Conservation (phyloP, 2,113 vertebrate species). For the Xiphophorus couchianus region DNA sequence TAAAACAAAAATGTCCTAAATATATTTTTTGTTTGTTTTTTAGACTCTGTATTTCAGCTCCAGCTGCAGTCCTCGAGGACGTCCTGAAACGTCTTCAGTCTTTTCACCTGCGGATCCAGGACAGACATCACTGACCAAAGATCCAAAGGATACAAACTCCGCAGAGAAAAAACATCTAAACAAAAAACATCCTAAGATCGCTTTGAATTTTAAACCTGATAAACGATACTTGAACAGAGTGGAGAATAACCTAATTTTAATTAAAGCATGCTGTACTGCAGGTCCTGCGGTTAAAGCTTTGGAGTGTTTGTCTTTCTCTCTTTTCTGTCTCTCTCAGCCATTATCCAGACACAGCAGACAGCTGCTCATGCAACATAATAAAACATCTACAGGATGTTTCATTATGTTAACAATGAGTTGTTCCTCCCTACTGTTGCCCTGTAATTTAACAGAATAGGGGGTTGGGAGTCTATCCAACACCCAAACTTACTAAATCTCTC, state of each 20-base stretch:
- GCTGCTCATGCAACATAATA: too few relatives aligned
- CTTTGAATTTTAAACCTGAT: background rate
- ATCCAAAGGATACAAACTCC: background rate
- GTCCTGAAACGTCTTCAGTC: conserved; percentile 46
- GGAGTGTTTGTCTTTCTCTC: too few relatives aligned
- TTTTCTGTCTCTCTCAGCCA: too few relatives aligned
- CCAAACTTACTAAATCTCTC: too few relatives aligned
- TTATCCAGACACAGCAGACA: too few relatives aligned
- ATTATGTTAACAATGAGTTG: too few relatives aligned
- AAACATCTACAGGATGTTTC: too few relatives aligned
- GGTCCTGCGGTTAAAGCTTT: too few relatives aligned
- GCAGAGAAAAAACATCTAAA: background rate
- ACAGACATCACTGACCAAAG: background rate
- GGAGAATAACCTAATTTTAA: background rate
- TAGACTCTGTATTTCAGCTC: conserved; percentile 59
- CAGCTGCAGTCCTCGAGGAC: conserved; percentile 49
- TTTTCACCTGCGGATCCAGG: conserved; percentile 60
- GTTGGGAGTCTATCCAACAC: too few relatives aligned
- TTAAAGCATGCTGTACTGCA: background rate
- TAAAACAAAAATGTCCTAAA: background rate
- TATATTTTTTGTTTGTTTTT: background rate
- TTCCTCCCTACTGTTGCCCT: too few relatives aligned
- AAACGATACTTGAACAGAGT: too few relatives aligned
- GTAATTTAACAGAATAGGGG: too few relatives aligned
- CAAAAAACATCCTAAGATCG: background rate